Percentiles rank a stretch among this genome's conserved stretches.
Evolutionary conservation across 1,140 invertebrate genomes (phyloP).

Genomic region (Caenorhabditis elegans): WBcel235 BX284606.5:8682001-8682500

Average conservation of each 20-base stretch:
- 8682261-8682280: slow-evolving; percentile 8
- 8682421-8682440: background rate
- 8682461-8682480: slow-evolving; percentile 8
- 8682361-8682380: background rate
- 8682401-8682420: background rate
- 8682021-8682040: too few relatives aligned
- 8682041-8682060: too few relatives aligned
- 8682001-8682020: too few relatives aligned
- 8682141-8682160: too few relatives aligned
- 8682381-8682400: background rate
- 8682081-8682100: too few relatives aligned
- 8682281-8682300: slow-evolving; percentile 9
- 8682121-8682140: too few relatives aligned
- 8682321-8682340: slow-evolving; percentile 1
- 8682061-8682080: too few relatives aligned
- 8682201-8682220: background rate
- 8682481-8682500: background rate
- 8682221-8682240: slow-evolving; percentile 1
- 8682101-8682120: too few relatives aligned
- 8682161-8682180: too few relatives aligned
- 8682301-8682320: background rate
- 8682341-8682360: background rate
- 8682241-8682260: slow-evolving; percentile 20
- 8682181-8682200: too few relatives aligned
- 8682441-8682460: background rate